phyloP scores from a whole-genome alignment of 2,888 invertebrate genomes.

The Cantharis rustica region DNA sequence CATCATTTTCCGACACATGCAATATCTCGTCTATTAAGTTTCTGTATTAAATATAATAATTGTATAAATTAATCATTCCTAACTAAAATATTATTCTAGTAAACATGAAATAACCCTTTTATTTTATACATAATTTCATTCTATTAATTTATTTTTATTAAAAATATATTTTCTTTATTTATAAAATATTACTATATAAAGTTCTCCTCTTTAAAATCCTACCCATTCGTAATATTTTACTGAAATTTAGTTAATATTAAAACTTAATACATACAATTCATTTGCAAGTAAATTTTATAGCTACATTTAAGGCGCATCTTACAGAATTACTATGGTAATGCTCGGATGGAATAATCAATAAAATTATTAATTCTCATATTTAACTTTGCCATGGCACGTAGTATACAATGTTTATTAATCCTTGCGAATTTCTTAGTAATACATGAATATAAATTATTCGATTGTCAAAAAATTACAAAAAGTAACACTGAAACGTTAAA shows the following conservation, averaged over 20 bases:
- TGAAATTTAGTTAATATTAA: background rate
- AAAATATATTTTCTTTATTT: background rate
- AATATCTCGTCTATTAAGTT: background rate
- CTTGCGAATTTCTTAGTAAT: background rate
- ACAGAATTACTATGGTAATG: background rate
- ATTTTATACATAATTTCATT: background rate
- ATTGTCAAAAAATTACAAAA: background rate
- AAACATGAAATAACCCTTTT: background rate
- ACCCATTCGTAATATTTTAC: background rate
- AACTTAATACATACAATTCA: too few species aligned
- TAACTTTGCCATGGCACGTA: background rate
- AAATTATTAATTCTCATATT: background rate
- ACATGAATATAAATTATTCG: background rate
- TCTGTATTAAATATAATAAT: background rate
- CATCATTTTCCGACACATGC: background rate
- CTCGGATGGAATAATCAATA: background rate
- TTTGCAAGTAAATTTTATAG: background rate
- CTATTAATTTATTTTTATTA: background rate
- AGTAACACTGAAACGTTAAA: too few species aligned
- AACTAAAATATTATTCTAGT: background rate
- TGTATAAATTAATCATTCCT: background rate
- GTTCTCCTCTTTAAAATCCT: background rate
- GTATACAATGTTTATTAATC: background rate
- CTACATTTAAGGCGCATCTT: background rate
- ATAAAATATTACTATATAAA: background rate